phyloP scores from a whole-genome alignment of 92 coral and sea anemone genomes.

The Isaurus tuberculatus region DNA sequence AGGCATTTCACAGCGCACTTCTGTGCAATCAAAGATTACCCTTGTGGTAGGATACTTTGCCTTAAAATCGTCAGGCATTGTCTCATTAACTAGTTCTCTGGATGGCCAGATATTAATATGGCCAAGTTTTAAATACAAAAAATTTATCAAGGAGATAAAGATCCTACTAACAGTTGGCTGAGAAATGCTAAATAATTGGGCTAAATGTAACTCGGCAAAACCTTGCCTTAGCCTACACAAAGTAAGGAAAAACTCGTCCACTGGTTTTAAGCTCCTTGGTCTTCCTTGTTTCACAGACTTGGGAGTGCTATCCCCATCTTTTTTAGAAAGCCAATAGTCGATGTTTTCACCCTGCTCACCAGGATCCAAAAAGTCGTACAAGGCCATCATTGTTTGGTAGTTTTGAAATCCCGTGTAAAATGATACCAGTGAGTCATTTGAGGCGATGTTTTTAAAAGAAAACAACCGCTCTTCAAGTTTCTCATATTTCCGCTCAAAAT shows the following conservation, averaged over 20 bases:
- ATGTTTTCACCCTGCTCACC: constrained; percentile 10
- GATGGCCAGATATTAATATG: constrained; percentile 60
- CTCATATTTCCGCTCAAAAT: constrained; percentile 4
- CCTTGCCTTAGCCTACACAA: constrained; percentile 54
- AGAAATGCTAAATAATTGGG: constrained; percentile 45
- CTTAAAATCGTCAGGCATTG: constrained; percentile 48
- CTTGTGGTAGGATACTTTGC: constrained; percentile 48
- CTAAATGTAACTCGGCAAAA: constrained; percentile 42
- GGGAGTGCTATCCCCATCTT: not conserved
- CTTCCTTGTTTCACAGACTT: constrained; percentile 29
- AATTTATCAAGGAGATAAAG: constrained; percentile 55
- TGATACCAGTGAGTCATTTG: constrained; percentile 15
- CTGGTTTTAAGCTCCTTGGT: constrained; percentile 30
- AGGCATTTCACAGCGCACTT: constrained; percentile 30
- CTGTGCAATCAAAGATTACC: constrained; percentile 46
- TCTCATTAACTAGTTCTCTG: constrained; percentile 44
- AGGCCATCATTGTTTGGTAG: constrained; percentile 20
- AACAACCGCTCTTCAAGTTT: not conserved
- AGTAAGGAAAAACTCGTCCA: constrained; percentile 33
- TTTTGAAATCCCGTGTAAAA: constrained; percentile 53
- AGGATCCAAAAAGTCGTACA: constrained; percentile 21
- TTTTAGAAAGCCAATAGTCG: not conserved
- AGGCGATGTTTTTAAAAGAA: constrained; percentile 2
- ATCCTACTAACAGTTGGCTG: constrained; percentile 55
- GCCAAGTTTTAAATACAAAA: constrained; percentile 57